Base-by-base conservation (phyloP, 2,888 invertebrate genomes). In the Rotaria magnacalcarata region DNA sequence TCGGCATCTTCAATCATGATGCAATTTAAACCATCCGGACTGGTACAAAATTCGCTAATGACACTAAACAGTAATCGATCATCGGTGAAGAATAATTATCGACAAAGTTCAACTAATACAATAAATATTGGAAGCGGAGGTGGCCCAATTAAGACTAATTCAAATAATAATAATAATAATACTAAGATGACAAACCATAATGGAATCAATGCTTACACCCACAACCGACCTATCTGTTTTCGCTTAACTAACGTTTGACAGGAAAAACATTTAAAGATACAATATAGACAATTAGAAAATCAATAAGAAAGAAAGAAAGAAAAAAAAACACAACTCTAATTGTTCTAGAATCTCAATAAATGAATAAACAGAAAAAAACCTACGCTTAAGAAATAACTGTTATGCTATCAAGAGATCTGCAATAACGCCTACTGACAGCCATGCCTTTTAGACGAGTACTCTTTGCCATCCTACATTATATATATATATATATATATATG, bases 171-270 rank as follows among this genome's bases (percentile, higher is more conserved):
- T 60, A 60, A 27, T 27, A 60, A 60, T 19, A 56, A 24, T 24
- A 24, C 1, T 21, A 67, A 67, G 27, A 27, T 19, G 14, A 14
- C 34, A 34, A 27, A 19, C 19, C 34, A 67, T 67, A 27, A 34
- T 34, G 67, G 67, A 67, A 34, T 67, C 6, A 41, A 34, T 67
- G 27, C 1, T 41, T 16, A 34, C 67, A 34, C 67, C 67, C 67
- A 27, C 67, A 16, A 67, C 34, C 34, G 67, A 67, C 67, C 67
- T 67, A 67, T 67, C 27, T 41, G 34, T 67, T 67, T 67, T 67
- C 67, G 67, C 16, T 67, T 67, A 19, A 67, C 67, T 67, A 67
- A 67, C 34, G 67, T 67, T 16, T 67, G 67, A 67, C 67, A 67
- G 34, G 67, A 67, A 67, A 56, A 19, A 41, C 34, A 16, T 67